Evolutionary conservation across 2,113 vertebrate genomes (phyloP).

Genomic region (Albula glossodonta): DNA sequence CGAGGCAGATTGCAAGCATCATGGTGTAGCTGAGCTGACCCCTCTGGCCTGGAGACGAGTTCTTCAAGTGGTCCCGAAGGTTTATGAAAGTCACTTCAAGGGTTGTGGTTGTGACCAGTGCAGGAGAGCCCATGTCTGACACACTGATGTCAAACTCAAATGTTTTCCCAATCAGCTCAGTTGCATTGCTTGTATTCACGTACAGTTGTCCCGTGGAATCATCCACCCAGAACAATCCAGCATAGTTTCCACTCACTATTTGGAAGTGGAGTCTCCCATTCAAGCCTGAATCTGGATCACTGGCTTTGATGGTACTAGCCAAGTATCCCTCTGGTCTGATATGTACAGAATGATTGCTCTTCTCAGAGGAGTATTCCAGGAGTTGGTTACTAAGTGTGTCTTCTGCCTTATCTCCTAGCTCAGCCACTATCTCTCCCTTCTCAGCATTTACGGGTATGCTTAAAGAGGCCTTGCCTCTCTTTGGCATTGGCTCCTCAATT

Average conservation of each 20-base stretch:
- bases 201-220: constrained; percentile 76
- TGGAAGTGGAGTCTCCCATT: constrained; percentile 78
- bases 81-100: constrained; percentile 78
- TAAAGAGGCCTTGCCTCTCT: constrained; percentile 70
- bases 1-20: constrained; percentile 77
- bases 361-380: not conserved
- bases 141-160: constrained; percentile 73
- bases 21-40: constrained; percentile 70
- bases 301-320: constrained; percentile 72
- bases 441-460: constrained; percentile 76
- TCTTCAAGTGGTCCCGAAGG: constrained; percentile 78
- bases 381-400: not conserved
- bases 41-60: constrained; percentile 61
- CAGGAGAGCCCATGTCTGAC: constrained; percentile 75
- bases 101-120: constrained; percentile 62
- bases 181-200: constrained; percentile 82
- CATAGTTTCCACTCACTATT: constrained; percentile 63
- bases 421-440: constrained; percentile 71
- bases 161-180: constrained; percentile 75
- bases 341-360: constrained; percentile 27
- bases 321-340: constrained; percentile 57
- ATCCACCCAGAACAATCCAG: constrained; percentile 74
- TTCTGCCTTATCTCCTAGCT: constrained; percentile 51
- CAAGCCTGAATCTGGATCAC: constrained; percentile 77
- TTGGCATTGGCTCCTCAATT: constrained; percentile 72